phyloP scores from a whole-genome alignment of 2,797 vertebrate genomes.

The Zenarchopterus dispar region DNA sequence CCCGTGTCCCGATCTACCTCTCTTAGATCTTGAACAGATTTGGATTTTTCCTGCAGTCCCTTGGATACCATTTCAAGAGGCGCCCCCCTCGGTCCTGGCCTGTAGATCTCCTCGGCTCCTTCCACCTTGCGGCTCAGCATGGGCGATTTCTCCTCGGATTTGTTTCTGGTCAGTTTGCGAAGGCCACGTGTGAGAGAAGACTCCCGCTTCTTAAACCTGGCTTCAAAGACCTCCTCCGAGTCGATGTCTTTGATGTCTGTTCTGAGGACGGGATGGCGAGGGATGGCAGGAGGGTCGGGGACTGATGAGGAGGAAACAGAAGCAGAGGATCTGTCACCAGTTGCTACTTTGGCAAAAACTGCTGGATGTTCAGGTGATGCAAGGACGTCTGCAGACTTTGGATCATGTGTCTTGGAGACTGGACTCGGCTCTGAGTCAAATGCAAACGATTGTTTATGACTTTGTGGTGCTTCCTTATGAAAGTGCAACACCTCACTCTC shows the following conservation, averaged over 20 bases:
- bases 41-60: constrained; percentile 85
- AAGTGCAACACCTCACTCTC: constrained; percentile 39
- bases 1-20: constrained; percentile 84
- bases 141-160: constrained; percentile 88
- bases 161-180: constrained; percentile 87
- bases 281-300: constrained; percentile 34
- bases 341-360: constrained; percentile 81
- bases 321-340: constrained; percentile 36
- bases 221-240: constrained; percentile 93
- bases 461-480: constrained; percentile 11
- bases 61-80: constrained; percentile 86
- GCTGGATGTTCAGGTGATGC: constrained; percentile 74
- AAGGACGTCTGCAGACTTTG: constrained; percentile 24
- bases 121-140: constrained; percentile 59
- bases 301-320: constrained; percentile 35
- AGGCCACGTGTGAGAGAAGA: constrained; percentile 90
- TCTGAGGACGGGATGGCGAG: constrained; percentile 62
- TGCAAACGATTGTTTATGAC: too few species aligned
- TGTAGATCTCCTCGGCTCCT: constrained; percentile 88
- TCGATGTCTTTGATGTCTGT: constrained; percentile 90
- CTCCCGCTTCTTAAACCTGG: constrained; percentile 92
- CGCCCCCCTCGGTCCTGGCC: constrained; percentile 87
- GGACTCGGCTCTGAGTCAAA: constrained; percentile 55
- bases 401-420: constrained; percentile 16
- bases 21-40: constrained; percentile 91